Conservation (phyloP, 1,140 invertebrate species). For the Drosophila ironensis region DNA sequence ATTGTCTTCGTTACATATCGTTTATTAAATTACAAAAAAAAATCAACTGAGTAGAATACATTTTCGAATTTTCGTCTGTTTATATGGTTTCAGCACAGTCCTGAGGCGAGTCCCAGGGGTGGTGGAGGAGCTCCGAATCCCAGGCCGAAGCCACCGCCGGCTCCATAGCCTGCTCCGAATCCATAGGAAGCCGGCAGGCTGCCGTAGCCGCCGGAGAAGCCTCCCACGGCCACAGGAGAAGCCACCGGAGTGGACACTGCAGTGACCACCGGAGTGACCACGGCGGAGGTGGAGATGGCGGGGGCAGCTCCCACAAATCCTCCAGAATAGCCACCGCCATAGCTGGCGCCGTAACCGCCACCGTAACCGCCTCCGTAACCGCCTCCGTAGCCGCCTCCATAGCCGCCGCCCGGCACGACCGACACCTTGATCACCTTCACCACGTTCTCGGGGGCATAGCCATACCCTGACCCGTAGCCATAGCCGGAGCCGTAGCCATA, state of each 20-base stretch:
- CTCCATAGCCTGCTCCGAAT: slow-evolving; percentile 53
- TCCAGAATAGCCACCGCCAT: slow-evolving; percentile 37
- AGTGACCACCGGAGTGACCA: slow-evolving; percentile 67
- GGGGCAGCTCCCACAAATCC: slow-evolving; percentile 62
- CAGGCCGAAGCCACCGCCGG: slow-evolving; percentile 58
- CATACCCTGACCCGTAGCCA: slow-evolving; percentile 37
- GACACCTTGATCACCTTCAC: slow-evolving; percentile 73
- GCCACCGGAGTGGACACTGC: slow-evolving; percentile 57
- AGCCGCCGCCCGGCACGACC: slow-evolving; percentile 41
- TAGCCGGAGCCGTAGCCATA: slow-evolving; percentile 40
- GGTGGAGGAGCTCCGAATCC: slow-evolving; percentile 47
- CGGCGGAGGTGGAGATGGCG: slow-evolving; percentile 61
- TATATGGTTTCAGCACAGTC: slow-evolving; percentile 14
- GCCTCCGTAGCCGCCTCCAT: slow-evolving; percentile 16
- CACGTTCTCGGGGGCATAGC: slow-evolving; percentile 62
- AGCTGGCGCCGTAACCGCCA: slow-evolving; percentile 22
- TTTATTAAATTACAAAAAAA: slow-evolving; percentile 38
- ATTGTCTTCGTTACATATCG: slow-evolving; percentile 6
- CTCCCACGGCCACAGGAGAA: slow-evolving; percentile 36
- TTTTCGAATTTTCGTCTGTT: neutral
- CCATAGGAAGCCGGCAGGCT: slow-evolving; percentile 47
- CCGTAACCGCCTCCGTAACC: slow-evolving; percentile 33
- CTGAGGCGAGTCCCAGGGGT: slow-evolving; percentile 37
- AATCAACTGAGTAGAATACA: neutral
- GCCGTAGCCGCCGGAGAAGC: slow-evolving; percentile 11